Conservation (phyloP, 2,888 invertebrate genomes). For the Torymus tubicola region DNA sequence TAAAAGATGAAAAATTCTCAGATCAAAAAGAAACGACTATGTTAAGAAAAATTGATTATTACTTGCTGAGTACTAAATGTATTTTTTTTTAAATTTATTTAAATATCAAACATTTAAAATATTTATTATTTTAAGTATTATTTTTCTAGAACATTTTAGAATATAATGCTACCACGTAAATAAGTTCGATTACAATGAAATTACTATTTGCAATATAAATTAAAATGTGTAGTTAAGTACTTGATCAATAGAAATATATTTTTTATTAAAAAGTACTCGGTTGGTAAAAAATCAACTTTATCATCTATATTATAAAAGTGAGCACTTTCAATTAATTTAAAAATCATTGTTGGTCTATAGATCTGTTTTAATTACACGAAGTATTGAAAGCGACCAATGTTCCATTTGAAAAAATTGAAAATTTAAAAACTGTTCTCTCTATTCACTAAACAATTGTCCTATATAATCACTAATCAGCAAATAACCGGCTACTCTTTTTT, state of each 20-base stretch:
- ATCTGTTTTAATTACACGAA: neutral
- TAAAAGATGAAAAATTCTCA: constrained; percentile 32
- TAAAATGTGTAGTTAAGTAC: neutral
- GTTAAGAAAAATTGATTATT: constrained; percentile 17
- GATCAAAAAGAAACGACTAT: constrained; percentile 5
- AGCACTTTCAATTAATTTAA: constrained; percentile 32
- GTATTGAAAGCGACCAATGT: too few species aligned
- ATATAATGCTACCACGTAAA: neutral
- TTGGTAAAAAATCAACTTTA: constrained; percentile 14
- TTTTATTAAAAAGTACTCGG: constrained; percentile 5
- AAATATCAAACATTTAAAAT: neutral
- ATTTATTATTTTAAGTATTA: too few species aligned
- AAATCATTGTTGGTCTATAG: constrained; percentile 18
- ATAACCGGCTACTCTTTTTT: constrained; percentile 3
- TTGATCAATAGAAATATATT: neutral
- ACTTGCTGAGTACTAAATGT: neutral
- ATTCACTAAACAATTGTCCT: too few species aligned
- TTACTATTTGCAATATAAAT: too few species aligned
- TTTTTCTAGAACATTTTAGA: neutral
- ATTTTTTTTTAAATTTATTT: constrained; percentile 3
- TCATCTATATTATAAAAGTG: constrained; percentile 23
- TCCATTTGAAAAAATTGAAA: too few species aligned
- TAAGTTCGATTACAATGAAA: neutral
- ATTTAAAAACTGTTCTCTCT: too few species aligned
- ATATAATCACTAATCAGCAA: too few species aligned